Evolutionary conservation across 2,888 invertebrate genomes (phyloP).

Genomic region (Helobdella robusta): DNA sequence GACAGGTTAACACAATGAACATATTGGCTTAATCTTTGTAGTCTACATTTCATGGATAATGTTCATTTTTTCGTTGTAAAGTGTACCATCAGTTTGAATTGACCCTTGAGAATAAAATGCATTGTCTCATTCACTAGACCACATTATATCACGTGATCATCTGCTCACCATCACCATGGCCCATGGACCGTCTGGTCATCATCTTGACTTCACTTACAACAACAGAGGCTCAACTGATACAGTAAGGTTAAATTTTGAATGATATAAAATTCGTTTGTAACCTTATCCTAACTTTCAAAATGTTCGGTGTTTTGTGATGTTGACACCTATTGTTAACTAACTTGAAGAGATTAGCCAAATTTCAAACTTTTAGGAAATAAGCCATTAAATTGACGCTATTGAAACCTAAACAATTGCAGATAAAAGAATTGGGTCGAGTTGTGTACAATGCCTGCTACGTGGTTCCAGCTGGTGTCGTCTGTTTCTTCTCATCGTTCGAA

Average conservation of each 20-base stretch:
- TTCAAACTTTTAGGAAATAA: not conserved
- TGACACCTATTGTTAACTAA: not conserved
- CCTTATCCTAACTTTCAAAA: not conserved
- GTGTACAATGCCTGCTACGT: conserved; percentile 67
- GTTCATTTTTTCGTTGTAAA: too few species aligned
- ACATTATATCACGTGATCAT: conserved; percentile 75
- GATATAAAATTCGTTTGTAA: too few species aligned
- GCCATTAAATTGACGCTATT: not conserved
- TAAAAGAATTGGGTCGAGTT: conserved; percentile 60
- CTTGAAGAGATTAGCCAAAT: too few species aligned
- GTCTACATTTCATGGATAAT: too few species aligned
- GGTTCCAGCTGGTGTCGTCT: conserved; percentile 80
- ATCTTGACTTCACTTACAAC: conserved; percentile 64
- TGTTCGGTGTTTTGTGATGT: not conserved
- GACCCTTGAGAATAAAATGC: too few species aligned
- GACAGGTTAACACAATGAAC: too few species aligned
- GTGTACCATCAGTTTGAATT: too few species aligned
- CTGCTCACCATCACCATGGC: conserved; percentile 68
- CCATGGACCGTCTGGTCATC: conserved; percentile 64
- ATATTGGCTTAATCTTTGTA: too few species aligned
- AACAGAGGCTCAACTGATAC: conserved; percentile 58
- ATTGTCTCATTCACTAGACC: too few species aligned
- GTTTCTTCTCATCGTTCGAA: conserved; percentile 86
- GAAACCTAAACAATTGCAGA: conserved; percentile 49
- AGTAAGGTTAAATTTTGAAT: too few species aligned